These are phyloP conservation scores for Stegodyphus dumicola DNA, from an alignment of 1,140 invertebrate genomes.

Conservation along the genomic window DNA sequence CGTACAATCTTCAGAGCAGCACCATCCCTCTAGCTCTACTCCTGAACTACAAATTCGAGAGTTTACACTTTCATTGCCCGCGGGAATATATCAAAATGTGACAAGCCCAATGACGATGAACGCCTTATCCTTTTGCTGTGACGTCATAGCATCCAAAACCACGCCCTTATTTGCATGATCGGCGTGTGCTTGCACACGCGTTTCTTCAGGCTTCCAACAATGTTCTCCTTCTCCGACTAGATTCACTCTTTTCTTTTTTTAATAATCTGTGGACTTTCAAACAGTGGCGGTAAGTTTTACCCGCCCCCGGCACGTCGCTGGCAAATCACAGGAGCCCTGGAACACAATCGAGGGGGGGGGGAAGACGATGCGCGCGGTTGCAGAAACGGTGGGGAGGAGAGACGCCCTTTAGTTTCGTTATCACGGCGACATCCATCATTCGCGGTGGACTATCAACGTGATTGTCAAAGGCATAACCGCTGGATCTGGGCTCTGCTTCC, in stretches of 20 bases:
- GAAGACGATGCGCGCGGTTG: neutral
- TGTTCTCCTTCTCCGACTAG: neutral
- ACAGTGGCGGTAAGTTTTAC: neutral
- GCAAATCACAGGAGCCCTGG: neutral
- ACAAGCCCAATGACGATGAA: slow-evolving; percentile 46
- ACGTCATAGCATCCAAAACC: slow-evolving; percentile 27
- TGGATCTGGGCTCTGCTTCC: neutral
- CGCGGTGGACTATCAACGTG: slow-evolving; percentile 13
- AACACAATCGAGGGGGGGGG: neutral
- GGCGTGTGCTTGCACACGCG: neutral
- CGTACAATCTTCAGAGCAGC: neutral
- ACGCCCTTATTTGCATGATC: slow-evolving; percentile 47
- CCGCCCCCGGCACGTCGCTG: slow-evolving; percentile 20
- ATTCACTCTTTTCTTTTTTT: neutral
- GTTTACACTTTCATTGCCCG: too few species aligned
- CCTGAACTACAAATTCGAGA: too few species aligned
- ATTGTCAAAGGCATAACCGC: neutral
- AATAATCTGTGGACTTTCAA: neutral
- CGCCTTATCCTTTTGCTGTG: neutral
- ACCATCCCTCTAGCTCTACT: neutral
- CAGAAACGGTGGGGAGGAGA: neutral
- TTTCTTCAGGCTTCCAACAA: slow-evolving; percentile 3
- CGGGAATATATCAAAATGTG: slow-evolving; percentile 39
- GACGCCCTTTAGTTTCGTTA: slow-evolving; percentile 49
- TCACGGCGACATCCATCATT: slow-evolving; percentile 33